Percentiles rank a stretch among this genome's conserved stretches.
Evolutionary conservation across 2,113 vertebrate species (phyloP).

Genomic region (Amazona guildingii): DNA sequence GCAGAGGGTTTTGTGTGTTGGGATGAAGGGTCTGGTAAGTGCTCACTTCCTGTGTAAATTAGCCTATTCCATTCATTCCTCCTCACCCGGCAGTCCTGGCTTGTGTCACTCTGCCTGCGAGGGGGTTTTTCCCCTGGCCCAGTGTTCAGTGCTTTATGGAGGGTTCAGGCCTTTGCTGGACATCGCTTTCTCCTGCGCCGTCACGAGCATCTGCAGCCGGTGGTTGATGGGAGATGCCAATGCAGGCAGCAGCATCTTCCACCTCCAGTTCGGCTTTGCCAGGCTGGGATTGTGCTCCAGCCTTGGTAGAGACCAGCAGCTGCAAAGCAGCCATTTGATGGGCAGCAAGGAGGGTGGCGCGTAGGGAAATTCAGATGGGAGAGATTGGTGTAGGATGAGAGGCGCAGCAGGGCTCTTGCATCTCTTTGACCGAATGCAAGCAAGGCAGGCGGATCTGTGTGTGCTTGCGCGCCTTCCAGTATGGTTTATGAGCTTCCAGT

Average conservation of each 20-base stretch:
- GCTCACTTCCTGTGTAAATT: constrained; percentile 94
- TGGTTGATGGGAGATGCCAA: background rate
- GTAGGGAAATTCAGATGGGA: background rate
- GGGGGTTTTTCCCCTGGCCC: background rate
- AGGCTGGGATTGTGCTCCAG: rapidly evolving
- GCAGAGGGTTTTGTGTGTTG: constrained; percentile 83
- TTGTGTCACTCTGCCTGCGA: constrained; percentile 78
- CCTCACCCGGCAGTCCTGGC: constrained; percentile 79
- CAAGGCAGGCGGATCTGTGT: rapidly evolving
- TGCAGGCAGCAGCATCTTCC: background rate
- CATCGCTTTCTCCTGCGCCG: background rate
- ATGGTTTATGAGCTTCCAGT: rapidly evolving
- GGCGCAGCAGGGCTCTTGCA: background rate
- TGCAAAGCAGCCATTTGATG: rapidly evolving
- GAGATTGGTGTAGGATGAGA: rapidly evolving
- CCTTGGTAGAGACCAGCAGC: background rate
- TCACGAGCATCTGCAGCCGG: background rate
- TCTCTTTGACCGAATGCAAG: background rate
- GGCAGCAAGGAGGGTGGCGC: background rate
- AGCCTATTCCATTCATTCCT: constrained; percentile 85
- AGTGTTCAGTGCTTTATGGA: background rate
- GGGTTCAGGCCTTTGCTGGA: constrained; percentile 1
- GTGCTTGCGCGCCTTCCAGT: background rate
- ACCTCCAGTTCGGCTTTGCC: background rate
- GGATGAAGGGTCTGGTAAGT: constrained; percentile 90